A percentile compares a stretch with the other conserved stretches of the same genome.
These are phyloP conservation scores for Protobothrops flavoviridis DNA, from an alignment of 2,113 vertebrate genomes.

Conservation along the genomic window DNA sequence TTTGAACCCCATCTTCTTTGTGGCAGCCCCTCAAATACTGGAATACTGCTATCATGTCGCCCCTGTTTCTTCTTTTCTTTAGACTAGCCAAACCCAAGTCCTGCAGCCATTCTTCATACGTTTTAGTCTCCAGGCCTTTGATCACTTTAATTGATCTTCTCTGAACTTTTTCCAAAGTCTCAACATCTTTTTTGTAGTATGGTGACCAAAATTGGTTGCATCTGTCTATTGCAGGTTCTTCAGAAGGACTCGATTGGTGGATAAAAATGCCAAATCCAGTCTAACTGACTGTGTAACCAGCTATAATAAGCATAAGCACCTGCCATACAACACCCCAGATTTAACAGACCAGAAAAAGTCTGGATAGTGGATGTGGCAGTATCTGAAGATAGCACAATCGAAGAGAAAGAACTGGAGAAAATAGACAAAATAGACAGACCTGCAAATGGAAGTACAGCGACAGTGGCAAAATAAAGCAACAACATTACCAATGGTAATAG, in stretches of 20 bases:
- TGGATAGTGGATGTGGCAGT: not conserved
- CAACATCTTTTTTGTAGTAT: no score
- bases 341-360: not conserved
- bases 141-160: no score
- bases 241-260: not conserved
- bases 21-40: no score
- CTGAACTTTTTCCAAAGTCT: no score
- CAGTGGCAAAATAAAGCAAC: not conserved
- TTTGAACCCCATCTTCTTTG: no score
- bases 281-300: not conserved
- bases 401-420: not conserved
- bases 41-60: no score
- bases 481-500: not conserved
- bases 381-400: not conserved
- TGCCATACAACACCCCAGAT: not conserved
- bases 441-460: not conserved
- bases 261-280: not conserved
- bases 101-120: no score
- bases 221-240: not conserved
- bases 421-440: not conserved
- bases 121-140: no score
- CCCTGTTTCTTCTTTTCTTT: no score
- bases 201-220: not conserved
- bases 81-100: no score
- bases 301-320: not conserved